phyloP scores from a whole-genome alignment of 2,113 vertebrate genomes.

The Smithornis capensis region DNA sequence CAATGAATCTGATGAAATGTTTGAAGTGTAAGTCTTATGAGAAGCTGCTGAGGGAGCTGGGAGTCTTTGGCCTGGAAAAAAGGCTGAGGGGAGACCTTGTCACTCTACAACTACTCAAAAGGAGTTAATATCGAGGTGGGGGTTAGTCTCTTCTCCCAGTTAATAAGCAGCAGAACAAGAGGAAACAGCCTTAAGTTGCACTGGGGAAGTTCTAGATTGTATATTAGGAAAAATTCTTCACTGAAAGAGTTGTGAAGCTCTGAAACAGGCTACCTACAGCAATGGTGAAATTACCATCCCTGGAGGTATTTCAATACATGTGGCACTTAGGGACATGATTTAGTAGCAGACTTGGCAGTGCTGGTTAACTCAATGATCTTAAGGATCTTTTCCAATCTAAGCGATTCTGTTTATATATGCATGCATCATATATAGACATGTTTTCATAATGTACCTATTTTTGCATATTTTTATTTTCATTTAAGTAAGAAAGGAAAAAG shows the following conservation, averaged over 20 bases:
- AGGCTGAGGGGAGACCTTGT: background rate
- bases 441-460: background rate
- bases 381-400: background rate
- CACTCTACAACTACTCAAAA: background rate
- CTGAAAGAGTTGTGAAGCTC: background rate
- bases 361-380: background rate
- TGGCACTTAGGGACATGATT: background rate
- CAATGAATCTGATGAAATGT: background rate
- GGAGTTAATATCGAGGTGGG: accelerated
- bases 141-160: background rate
- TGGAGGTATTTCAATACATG: background rate
- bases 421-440: background rate
- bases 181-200: background rate
- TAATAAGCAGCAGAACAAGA: no score
- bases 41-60: background rate
- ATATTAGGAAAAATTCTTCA: background rate
- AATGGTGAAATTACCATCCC: background rate
- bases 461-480: background rate
- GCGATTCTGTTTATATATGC: background rate
- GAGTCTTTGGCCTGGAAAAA: background rate
- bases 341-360: background rate
- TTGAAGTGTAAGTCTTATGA: background rate
- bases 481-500: background rate
- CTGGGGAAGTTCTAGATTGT: background rate
- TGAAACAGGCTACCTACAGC: background rate